Evolutionary conservation across 2,113 vertebrate species (phyloP), one percentile per base, ranked within the genome.

Genomic region (Pyxicephalus adspersus): DNA sequence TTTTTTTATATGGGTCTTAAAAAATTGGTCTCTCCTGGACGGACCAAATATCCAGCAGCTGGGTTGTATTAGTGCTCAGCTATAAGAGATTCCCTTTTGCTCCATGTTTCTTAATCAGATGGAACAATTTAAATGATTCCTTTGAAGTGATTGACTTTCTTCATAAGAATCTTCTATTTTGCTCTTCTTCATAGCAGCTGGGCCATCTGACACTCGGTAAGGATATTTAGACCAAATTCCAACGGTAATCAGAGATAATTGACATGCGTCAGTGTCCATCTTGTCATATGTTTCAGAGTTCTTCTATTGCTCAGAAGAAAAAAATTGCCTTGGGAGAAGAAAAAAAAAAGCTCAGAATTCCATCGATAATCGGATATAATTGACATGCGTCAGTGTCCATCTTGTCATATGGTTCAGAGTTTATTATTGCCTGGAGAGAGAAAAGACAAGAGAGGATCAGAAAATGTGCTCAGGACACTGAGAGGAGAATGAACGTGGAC

Each of bases 41-140:
- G 23, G 38, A 8, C 74, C 22, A 28, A 64, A 64, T 22, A 54
- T 68, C 54, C 19, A 3, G 29, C 77, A 68, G 64, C 64, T 79
- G 77, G 9, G 64, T 31, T 20, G 25, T 3, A 50, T 65, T 70
- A 58, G n/a, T 26, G 20, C 28, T 15, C 19, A 20, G 8, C 58
- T 64, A 26, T 51, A 17, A 34, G n/a, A n/a, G 18, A 64, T 52
- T 18, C 8, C 60, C n/a, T 38, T n/a, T 50, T 61, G 67, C 3
- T 55, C 22, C 31, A 26, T 51, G 19, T 68, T 52, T 52, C 19
- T 54, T 77, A 64, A 77, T 77, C 50, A 51, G 38, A 22, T 51
- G 31, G 31, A 45, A 50, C 29, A n/a, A 18, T 38, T 76, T 79
- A 26, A 57, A 16, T n/a, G 22, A 78, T 45, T 29, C 29, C 64